Conservation (phyloP, 2,113 vertebrate species). For the Vidua macroura region DNA sequence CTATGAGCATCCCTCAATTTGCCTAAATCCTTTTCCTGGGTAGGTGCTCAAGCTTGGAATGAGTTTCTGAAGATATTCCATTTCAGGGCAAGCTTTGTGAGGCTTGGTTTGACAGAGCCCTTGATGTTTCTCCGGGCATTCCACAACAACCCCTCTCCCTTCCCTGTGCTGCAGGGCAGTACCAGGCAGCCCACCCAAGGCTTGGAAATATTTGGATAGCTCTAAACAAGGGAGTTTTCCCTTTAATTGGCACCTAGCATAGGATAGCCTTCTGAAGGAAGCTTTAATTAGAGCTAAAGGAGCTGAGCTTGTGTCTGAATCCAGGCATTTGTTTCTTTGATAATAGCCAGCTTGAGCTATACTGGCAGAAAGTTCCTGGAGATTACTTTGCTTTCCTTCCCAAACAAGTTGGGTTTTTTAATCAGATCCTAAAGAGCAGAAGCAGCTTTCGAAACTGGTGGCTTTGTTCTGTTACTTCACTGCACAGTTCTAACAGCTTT, state of each 20-base stretch:
- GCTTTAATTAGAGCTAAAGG: neutral
- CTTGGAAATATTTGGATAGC: neutral
- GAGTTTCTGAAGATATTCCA: neutral
- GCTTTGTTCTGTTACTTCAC: neutral
- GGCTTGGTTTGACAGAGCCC: neutral
- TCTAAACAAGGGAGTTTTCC: neutral
- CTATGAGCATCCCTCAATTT: neutral
- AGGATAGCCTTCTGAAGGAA: neutral
- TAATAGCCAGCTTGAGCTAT: neutral
- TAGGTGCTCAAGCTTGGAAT: neutral
- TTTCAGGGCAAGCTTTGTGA: neutral
- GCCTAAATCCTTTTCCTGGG: neutral
- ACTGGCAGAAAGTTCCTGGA: neutral
- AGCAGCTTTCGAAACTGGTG: neutral
- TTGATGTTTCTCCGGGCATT: neutral
- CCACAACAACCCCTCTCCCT: neutral
- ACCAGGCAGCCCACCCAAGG: neutral
- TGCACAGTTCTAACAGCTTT: neutral
- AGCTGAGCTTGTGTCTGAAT: neutral
- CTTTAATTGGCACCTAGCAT: neutral
- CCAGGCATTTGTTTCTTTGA: neutral
- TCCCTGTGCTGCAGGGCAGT: neutral
- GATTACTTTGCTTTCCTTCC: constrained; percentile 7
- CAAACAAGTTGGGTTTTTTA: neutral
- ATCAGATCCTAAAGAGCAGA: neutral